These are phyloP conservation scores for Malurus melanocephalus DNA, from an alignment of 2,113 vertebrate genomes.

Conservation along the genomic window DNA sequence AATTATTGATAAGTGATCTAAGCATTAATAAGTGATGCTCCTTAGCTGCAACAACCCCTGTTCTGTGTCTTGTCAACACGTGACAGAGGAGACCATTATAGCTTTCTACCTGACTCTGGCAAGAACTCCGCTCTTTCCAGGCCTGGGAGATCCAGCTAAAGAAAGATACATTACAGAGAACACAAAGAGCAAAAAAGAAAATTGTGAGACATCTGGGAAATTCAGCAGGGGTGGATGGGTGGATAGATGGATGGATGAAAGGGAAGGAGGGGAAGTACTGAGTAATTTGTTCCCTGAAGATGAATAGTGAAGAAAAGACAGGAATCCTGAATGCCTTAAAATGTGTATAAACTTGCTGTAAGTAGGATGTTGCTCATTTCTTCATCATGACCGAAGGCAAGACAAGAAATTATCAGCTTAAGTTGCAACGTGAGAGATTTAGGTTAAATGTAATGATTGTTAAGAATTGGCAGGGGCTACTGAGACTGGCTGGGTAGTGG, in stretches of 20 bases:
- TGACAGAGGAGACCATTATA: not conserved
- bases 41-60: not conserved
- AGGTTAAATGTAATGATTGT: conserved; percentile 28
- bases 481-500: not conserved
- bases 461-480: conserved; percentile 26
- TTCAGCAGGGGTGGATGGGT: not conserved
- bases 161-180: not conserved
- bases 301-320: not conserved
- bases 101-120: not conserved
- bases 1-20: not conserved
- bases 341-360: conserved; percentile 28
- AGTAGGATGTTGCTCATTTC: conserved; percentile 13
- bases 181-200: not conserved
- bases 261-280: not conserved
- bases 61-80: not conserved
- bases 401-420: conserved; percentile 41
- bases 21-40: not conserved
- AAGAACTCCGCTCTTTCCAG: not conserved
- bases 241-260: not conserved
- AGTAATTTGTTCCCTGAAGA: not conserved
- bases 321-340: not conserved
- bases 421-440: conserved; percentile 30
- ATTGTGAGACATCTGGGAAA: not conserved
- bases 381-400: conserved; percentile 26
- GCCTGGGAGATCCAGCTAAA: not conserved